Percentiles rank a stretch among this genome's conserved stretches.
Conservation (phyloP, 2,888 invertebrate species). For the Drosophila atripex region DNA sequence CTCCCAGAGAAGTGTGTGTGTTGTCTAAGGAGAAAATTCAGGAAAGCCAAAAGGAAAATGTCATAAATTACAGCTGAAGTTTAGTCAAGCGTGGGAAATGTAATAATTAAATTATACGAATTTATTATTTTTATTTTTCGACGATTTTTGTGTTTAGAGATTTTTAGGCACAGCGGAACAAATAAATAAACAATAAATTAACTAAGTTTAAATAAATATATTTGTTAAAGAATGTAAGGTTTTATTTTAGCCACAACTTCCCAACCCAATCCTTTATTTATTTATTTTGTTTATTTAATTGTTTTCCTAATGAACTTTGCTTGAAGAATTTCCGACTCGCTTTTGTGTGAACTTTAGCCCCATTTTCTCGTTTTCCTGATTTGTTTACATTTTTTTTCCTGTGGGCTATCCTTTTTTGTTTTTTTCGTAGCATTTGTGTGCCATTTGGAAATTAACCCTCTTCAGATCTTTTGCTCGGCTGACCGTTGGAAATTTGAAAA, state of each 20-base stretch:
- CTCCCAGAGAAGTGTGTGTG: not conserved
- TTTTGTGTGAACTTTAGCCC: not conserved
- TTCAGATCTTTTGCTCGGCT: constrained; percentile 5
- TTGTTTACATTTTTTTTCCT: constrained; percentile 26
- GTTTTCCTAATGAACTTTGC: constrained; percentile 36
- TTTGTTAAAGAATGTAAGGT: no score
- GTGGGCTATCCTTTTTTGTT: constrained; percentile 7
- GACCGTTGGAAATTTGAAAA: constrained; percentile 9
- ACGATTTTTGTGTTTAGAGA: not conserved
- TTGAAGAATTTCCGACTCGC: constrained; percentile 3
- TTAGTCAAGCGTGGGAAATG: not conserved
- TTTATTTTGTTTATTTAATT: not conserved
- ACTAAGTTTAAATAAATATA: no score
- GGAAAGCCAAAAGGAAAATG: not conserved
- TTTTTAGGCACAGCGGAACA: no score
- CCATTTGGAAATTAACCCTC: constrained; percentile 5
- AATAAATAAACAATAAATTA: no score
- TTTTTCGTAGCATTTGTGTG: not conserved
- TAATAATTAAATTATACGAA: not conserved
- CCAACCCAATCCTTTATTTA: not conserved
- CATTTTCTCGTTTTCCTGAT: constrained; percentile 3
- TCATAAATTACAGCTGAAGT: not conserved
- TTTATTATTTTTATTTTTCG: not conserved
- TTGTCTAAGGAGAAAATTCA: not conserved
- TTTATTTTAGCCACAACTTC: no score